Conservation (phyloP, 2,888 invertebrate species). For the Ophion obscuratus region DNA sequence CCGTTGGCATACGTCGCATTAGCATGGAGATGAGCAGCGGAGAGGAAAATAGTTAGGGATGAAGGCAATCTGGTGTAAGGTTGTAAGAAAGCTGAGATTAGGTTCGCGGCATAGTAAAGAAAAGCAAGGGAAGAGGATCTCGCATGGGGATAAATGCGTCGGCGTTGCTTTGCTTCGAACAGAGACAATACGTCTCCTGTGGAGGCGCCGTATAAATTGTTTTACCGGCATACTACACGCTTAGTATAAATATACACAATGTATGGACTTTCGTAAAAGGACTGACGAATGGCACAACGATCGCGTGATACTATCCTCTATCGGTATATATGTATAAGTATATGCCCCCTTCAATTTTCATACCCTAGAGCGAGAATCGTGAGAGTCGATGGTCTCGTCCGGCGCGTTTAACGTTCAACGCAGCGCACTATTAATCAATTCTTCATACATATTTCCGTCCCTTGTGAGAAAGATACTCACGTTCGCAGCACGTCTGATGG, state of each 20-base stretch:
- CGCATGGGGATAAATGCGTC: conserved; percentile 65
- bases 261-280: conserved; percentile 37
- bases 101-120: conserved; percentile 23
- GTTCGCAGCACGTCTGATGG: conserved; percentile 62
- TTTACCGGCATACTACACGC: conserved; percentile 68
- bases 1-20: conserved; percentile 4
- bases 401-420: conserved; percentile 55
- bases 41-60: neutral
- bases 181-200: conserved; percentile 79
- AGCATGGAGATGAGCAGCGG: neutral
- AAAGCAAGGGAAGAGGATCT: conserved; percentile 34
- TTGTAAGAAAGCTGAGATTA: neutral
- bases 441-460: conserved; percentile 65
- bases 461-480: conserved; percentile 52
- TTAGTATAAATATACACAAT: conserved; percentile 31
- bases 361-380: conserved; percentile 46
- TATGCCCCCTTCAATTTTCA: conserved; percentile 52
- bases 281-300: conserved; percentile 33
- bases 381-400: conserved; percentile 51
- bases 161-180: conserved; percentile 72
- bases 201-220: conserved; percentile 79
- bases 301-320: conserved; percentile 63
- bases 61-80: neutral
- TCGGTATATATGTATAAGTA: conserved; percentile 38
- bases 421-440: conserved; percentile 70